Evolutionary conservation across 2,113 vertebrate species (phyloP).

Genomic region (Dascyllus trimaculatus): DNA sequence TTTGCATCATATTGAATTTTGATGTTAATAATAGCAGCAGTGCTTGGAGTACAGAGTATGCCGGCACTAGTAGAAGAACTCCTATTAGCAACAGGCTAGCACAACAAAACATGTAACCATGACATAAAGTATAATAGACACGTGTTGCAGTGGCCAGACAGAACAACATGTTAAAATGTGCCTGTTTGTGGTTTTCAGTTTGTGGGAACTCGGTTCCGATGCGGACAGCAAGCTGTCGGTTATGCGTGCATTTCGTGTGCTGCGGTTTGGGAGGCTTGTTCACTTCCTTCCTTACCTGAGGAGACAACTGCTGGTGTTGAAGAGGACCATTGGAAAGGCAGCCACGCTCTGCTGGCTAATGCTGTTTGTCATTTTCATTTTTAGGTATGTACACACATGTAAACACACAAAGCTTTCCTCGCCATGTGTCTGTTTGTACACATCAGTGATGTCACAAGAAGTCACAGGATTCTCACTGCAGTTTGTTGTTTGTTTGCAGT

Average conservation of each 20-base stretch:
- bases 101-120: too few species aligned
- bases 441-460: not conserved
- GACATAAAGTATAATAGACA: too few species aligned
- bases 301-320: conserved; percentile 88
- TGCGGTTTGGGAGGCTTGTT: conserved; percentile 88
- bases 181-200: conserved; percentile 69
- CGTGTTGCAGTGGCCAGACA: not conserved
- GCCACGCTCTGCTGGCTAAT: conserved; percentile 90
- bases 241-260: conserved; percentile 86
- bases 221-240: conserved; percentile 86
- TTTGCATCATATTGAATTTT: too few species aligned
- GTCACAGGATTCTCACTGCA: not conserved
- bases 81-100: too few species aligned
- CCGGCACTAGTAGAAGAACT: too few species aligned
- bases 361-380: conserved; percentile 90
- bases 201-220: conserved; percentile 91
- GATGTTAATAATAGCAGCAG: too few species aligned
- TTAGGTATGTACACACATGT: conserved; percentile 79
- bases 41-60: too few species aligned
- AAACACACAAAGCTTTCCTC: not conserved
- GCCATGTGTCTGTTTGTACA: not conserved
- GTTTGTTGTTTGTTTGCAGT: conserved; percentile 73
- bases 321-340: conserved; percentile 89
- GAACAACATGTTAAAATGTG: not conserved
- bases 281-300: conserved; percentile 88